phyloP scores from a whole-genome alignment of 2,888 invertebrate genomes.

The Chromoteleia sp. region DNA sequence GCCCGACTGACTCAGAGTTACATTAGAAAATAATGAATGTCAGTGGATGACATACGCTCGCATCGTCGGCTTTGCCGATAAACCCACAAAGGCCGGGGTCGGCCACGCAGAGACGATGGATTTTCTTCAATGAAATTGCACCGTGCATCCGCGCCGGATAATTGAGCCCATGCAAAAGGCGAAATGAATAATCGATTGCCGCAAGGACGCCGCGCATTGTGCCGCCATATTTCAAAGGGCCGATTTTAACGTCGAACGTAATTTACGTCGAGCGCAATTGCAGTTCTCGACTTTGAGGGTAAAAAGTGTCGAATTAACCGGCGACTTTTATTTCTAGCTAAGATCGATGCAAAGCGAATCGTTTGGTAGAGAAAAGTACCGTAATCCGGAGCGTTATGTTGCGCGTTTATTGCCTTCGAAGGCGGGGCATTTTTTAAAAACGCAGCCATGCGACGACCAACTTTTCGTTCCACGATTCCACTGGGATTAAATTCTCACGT shows the following conservation, averaged over 20 bases:
- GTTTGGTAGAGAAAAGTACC: not conserved
- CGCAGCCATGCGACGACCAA: conserved; percentile 41
- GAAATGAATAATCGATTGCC: conserved; percentile 57
- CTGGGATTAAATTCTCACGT: conserved; percentile 71
- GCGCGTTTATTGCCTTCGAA: conserved; percentile 19
- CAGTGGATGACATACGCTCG: conserved; percentile 64
- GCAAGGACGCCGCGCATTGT: conserved; percentile 25
- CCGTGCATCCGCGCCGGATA: conserved; percentile 46
- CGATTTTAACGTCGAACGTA: conserved; percentile 20
- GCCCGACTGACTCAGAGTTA: conserved; percentile 58
- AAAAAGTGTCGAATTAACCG: conserved; percentile 18
- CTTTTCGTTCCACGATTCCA: conserved; percentile 61
- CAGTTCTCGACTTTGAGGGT: not conserved
- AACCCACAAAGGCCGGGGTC: conserved; percentile 54
- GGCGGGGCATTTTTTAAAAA: not conserved
- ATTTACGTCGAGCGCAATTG: conserved; percentile 26
- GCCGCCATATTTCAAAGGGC: conserved; percentile 27
- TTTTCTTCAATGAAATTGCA: conserved; percentile 60
- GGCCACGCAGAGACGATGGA: conserved; percentile 36
- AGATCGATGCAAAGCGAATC: conserved; percentile 13
- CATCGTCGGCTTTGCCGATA: conserved; percentile 64
- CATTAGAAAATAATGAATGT: conserved; percentile 71
- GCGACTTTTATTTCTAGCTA: conserved; percentile 5
- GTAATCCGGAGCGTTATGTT: conserved; percentile 5
- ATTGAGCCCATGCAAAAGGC: conserved; percentile 59